Conservation (phyloP, 2,797 vertebrate species). For the Poeciliopsis gracilis region DNA sequence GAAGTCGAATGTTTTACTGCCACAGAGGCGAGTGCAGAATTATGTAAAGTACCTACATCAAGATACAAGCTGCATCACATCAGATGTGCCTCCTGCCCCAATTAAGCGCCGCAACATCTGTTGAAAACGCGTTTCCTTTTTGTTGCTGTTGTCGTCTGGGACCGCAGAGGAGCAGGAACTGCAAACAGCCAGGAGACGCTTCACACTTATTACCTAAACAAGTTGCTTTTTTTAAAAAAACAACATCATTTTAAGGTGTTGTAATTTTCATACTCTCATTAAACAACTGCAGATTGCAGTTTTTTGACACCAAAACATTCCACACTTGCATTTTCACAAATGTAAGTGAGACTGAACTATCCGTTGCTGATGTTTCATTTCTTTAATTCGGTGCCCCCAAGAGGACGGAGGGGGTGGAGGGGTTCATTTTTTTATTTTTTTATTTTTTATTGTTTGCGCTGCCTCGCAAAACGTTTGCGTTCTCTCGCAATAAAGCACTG, state of each 20-base stretch:
- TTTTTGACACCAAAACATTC: too few species aligned
- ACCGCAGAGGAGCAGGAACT: not conserved
- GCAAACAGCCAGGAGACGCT: not conserved
- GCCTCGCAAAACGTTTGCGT: too few species aligned
- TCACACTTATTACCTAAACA: not conserved
- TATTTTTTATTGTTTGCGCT: too few species aligned
- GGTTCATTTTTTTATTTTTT: too few species aligned
- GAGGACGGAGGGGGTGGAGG: too few species aligned
- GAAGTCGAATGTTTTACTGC: not conserved
- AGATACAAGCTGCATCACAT: not conserved
- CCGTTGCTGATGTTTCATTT: not conserved
- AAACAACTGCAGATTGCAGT: not conserved
- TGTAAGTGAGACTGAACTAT: not conserved
- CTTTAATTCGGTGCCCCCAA: not conserved
- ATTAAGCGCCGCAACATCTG: not conserved
- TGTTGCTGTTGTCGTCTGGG: not conserved
- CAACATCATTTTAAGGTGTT: not conserved
- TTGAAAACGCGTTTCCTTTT: not conserved
- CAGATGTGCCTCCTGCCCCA: not conserved
- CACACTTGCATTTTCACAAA: too few species aligned
- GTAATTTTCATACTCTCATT: not conserved
- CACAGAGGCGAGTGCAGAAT: not conserved
- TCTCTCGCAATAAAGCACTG: too few species aligned
- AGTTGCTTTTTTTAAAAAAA: not conserved
- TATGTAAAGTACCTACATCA: not conserved